Evolutionary conservation across 2,113 vertebrate genomes (phyloP).

Genomic region (Mustela nigripes): DNA sequence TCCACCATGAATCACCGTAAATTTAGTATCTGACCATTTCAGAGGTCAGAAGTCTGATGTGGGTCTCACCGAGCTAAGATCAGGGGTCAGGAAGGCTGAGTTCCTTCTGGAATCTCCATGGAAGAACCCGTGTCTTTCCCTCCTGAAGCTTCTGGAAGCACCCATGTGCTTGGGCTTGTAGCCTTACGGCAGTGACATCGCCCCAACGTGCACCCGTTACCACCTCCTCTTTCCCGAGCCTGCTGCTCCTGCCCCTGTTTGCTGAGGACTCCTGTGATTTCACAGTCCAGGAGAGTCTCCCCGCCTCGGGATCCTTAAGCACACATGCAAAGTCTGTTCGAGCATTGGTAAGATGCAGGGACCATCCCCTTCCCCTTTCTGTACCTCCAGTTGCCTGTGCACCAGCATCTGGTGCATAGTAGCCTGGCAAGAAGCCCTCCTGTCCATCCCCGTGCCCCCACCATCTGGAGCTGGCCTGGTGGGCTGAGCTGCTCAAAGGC

Average conservation of each 20-base stretch:
- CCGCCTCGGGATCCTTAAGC: neutral
- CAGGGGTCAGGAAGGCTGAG: too few species aligned
- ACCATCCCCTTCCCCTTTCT: neutral
- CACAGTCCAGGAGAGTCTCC: too few species aligned
- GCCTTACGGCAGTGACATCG: accelerated
- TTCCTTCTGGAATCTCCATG: neutral
- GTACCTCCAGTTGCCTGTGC: too few species aligned
- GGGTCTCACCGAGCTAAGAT: neutral
- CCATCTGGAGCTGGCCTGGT: accelerated
- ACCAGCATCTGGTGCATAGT: neutral
- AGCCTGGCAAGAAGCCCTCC: neutral
- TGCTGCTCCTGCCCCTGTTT: too few species aligned
- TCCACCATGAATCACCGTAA: neutral
- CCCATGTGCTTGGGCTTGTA: accelerated
- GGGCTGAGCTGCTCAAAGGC: neutral
- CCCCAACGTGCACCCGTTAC: accelerated
- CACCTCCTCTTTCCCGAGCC: neutral
- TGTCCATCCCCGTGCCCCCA: too few species aligned
- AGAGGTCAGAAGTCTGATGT: accelerated
- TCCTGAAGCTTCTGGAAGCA: neutral
- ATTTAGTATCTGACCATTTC: neutral
- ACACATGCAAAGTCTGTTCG: neutral
- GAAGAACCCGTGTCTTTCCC: neutral
- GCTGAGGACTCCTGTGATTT: neutral
- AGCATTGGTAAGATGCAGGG: neutral